These are phyloP conservation scores for Cantharis flavilabris DNA, from an alignment of 2,888 invertebrate species.

Conservation along the genomic window DNA sequence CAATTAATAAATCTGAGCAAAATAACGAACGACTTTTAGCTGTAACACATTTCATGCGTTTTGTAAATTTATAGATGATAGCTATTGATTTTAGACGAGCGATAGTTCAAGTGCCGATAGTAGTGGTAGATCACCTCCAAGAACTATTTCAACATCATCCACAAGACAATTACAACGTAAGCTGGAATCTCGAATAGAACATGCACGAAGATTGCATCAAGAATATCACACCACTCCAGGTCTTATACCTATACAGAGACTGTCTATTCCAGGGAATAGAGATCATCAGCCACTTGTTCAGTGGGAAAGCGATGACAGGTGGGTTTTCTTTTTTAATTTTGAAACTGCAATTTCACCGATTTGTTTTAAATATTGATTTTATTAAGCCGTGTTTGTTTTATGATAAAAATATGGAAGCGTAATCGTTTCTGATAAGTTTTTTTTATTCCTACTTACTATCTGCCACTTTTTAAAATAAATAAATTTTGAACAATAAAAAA, in stretches of 20 bases:
- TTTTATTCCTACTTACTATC: too few relatives aligned
- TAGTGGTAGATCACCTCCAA: conserved; percentile 47
- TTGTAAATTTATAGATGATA: not conserved
- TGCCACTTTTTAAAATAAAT: not conserved
- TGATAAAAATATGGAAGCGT: not conserved
- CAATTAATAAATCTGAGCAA: conserved; percentile 43
- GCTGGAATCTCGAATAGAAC: conserved; percentile 55
- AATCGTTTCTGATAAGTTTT: too few relatives aligned
- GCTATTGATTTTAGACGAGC: conserved; percentile 44
- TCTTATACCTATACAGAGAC: conserved; percentile 58
- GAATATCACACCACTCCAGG: conserved; percentile 54
- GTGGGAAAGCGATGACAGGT: conserved; percentile 64
- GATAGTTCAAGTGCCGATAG: conserved; percentile 53
- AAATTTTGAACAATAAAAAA: not conserved
- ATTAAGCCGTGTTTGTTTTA: not conserved
- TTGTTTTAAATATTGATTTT: not conserved
- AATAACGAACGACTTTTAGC: conserved; percentile 33
- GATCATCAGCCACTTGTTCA: conserved; percentile 64
- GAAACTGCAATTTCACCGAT: not conserved
- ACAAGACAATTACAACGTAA: conserved; percentile 51
- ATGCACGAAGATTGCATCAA: conserved; percentile 54
- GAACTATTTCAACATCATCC: conserved; percentile 39
- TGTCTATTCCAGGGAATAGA: conserved; percentile 57
- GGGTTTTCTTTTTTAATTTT: not conserved
- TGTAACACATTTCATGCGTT: conserved; percentile 10